Evolutionary conservation across 2,797 vertebrate genomes (phyloP), one percentile per base, ranked within the genome.

Genomic region (Yasuhikotakia modesta): DNA sequence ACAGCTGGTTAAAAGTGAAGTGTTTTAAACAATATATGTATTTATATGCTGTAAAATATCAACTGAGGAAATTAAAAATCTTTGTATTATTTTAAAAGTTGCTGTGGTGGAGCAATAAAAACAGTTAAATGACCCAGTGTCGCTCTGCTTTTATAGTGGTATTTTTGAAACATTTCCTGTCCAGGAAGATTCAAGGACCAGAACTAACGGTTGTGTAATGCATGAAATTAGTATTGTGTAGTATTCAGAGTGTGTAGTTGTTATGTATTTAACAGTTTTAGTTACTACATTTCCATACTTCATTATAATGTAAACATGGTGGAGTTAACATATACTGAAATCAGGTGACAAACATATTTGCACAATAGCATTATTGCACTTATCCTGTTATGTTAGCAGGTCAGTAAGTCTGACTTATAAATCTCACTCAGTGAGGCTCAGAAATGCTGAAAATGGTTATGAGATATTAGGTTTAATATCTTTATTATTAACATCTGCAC

Each of bases 381-480:
- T 63, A 46, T 57, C 12, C 43, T 55, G 16, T 53, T 75, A 55
- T 27, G 30, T 2, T 7, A 46, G 32, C 27, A 52, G 63, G 73
- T 76, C 24, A 35, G 55, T 77, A 52, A 48, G 32, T 70, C 30
- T 2, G 7, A 43, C 30, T 43, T 6, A 27, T 30, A 60, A 7
- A 30, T 30, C 30, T 24, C 6, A 16, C 5, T 60, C 57, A 60
- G 24, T 8, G 21, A 70, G 32, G 30, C 46, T 14, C 46, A 63
- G 22, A 61, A 39, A 77, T n/a, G 45, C 66, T 68, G 45, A 24
- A 77, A 14, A 16, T 19, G 35, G 53, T 75, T 74, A 58, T 74
- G 72, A 30, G 65, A 64, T 78, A 70, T 78, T 70, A 78, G 16
- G 45, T 64, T 70, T 70, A 70, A 78, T 64, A 78, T 64, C 46